These are phyloP conservation scores for Neolamprologus brichardi DNA, from an alignment of 2,113 vertebrate species.

Conservation along the genomic window DNA sequence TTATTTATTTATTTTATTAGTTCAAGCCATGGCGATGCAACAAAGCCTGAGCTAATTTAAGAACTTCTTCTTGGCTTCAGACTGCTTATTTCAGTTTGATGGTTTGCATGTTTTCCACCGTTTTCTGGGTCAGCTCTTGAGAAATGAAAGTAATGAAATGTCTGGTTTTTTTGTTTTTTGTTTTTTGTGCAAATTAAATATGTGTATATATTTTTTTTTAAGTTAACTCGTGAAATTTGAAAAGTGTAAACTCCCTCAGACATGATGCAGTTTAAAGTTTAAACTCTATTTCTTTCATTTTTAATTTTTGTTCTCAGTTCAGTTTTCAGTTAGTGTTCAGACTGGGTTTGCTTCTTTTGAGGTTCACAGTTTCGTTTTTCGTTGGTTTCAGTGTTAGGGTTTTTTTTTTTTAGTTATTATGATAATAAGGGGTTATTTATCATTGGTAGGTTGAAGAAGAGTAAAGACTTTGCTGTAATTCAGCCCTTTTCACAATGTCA, in stretches of 20 bases:
- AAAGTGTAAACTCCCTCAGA: not conserved
- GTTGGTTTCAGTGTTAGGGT: not conserved
- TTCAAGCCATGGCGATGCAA: not conserved
- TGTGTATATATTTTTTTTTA: not conserved
- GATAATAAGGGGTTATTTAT: not conserved
- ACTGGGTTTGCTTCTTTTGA: not conserved
- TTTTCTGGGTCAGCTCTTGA: not conserved
- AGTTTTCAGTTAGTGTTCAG: not conserved
- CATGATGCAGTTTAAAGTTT: not conserved
- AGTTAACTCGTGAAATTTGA: not conserved
- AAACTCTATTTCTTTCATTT: not conserved
- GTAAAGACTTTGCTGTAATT: not conserved
- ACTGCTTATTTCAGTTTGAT: not conserved
- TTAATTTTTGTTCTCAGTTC: not conserved
- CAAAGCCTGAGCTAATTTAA: not conserved
- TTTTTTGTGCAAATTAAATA: not conserved
- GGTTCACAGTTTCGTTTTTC: not conserved
- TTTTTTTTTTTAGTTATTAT: not conserved
- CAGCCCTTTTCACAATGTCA: not conserved
- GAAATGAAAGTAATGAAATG: not conserved
- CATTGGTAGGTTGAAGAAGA: not conserved
- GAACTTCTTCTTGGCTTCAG: not conserved
- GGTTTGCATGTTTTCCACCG: not conserved
- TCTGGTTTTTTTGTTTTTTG: accelerated
- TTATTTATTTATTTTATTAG: not conserved